Conservation (phyloP, 2,797 vertebrate genomes). For the Spheniscus humboldti region DNA sequence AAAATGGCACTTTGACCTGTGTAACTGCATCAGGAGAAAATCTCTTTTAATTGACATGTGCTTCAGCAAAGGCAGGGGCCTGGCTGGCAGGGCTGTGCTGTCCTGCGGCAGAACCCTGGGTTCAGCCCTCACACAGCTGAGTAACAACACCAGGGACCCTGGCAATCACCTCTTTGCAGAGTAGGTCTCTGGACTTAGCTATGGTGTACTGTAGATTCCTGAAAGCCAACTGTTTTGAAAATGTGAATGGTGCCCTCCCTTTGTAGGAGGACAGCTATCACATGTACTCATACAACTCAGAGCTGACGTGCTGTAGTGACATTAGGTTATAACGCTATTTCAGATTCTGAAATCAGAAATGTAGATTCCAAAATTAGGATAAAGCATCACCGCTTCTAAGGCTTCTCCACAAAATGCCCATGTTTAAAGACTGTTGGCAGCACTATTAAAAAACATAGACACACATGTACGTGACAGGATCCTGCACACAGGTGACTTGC, state of each 20-base stretch:
- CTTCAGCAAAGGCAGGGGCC: neutral
- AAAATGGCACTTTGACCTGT: neutral
- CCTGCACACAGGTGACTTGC: rapidly evolving
- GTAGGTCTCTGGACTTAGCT: neutral
- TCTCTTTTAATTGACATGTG: neutral
- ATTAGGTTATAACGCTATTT: neutral
- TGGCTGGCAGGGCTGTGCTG: neutral
- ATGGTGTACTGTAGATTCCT: rapidly evolving
- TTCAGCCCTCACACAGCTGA: neutral
- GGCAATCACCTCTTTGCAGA: neutral
- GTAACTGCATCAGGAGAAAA: neutral
- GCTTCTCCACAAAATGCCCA: neutral
- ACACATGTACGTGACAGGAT: neutral
- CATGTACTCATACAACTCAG: neutral
- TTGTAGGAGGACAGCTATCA: neutral
- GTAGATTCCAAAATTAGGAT: neutral
- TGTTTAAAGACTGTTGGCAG: neutral
- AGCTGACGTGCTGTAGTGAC: neutral
- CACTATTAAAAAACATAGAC: neutral
- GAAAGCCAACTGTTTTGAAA: neutral
- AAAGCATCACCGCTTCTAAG: neutral
- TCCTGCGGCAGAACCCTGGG: neutral
- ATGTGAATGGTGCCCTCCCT: neutral
- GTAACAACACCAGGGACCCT: neutral
- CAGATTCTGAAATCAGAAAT: neutral